A percentile compares a stretch with the other conserved stretches of the same genome.
Evolutionary conservation across 1,140 invertebrate species (phyloP).

Genomic region (Drosophila auraria): DNA sequence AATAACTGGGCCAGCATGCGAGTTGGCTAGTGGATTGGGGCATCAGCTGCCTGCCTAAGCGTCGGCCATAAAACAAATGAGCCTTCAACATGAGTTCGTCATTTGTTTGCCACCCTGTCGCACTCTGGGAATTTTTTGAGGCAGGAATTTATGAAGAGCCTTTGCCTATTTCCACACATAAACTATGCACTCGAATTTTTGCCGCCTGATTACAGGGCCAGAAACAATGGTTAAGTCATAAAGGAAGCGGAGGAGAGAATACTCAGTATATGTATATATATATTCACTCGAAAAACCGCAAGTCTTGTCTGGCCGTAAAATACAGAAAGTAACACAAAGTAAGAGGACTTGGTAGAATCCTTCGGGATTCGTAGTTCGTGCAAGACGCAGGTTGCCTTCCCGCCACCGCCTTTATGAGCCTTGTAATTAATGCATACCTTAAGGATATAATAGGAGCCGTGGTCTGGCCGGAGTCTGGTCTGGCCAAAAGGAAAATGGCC

Average conservation of each 20-base stretch:
- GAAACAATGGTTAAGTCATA: conserved; percentile 38
- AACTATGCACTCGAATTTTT: conserved; percentile 59
- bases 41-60: conserved; percentile 71
- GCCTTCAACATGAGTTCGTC: conserved; percentile 77
- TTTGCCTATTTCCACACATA: conserved; percentile 6
- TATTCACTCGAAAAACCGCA: conserved; percentile 11
- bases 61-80: conserved; percentile 78
- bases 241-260: conserved; percentile 14
- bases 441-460: conserved; percentile 57
- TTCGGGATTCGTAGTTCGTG: conserved; percentile 18
- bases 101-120: conserved; percentile 54
- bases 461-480: conserved; percentile 37
- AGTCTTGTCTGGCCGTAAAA: conserved; percentile 64
- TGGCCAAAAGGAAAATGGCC: conserved; percentile 24
- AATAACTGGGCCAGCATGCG: conserved; percentile 67
- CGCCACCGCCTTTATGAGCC: conserved; percentile 64
- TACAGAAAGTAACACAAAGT: conserved; percentile 78
- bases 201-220: conserved; percentile 58
- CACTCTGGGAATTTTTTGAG: conserved; percentile 42
- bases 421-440: conserved; percentile 80
- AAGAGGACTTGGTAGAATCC: conserved; percentile 28
- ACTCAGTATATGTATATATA: background rate
- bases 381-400: conserved; percentile 34
- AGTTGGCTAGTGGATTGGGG: conserved; percentile 1
- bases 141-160: conserved; percentile 37